Conservation (phyloP, 2,113 vertebrate species). For the Solea senegalensis region DNA sequence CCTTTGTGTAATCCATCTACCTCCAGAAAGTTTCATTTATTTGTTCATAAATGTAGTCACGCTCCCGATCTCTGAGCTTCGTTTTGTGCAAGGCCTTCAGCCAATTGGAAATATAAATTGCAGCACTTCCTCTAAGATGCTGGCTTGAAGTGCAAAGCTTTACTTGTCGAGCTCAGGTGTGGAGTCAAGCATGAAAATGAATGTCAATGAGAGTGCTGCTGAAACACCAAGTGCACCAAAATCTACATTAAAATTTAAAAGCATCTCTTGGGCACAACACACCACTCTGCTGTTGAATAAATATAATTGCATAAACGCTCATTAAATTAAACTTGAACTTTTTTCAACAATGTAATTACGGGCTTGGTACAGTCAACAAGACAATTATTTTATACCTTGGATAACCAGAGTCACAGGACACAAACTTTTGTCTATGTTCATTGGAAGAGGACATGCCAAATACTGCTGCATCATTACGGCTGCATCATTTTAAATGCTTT, state of each 20-base stretch:
- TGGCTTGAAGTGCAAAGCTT: constrained; percentile 14
- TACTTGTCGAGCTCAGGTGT: constrained; percentile 28
- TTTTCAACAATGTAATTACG: background rate
- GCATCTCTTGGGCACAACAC: background rate
- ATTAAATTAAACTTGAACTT: constrained; percentile 1
- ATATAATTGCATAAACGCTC: background rate
- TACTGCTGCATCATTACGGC: background rate
- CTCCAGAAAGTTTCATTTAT: constrained; percentile 11
- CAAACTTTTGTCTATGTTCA: constrained; percentile 11
- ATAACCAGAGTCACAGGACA: constrained; percentile 7
- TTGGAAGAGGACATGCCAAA: constrained; percentile 3
- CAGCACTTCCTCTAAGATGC: background rate
- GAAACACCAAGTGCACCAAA: constrained; percentile 3
- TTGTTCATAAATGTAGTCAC: constrained; percentile 23
- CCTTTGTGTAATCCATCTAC: constrained; percentile 1
- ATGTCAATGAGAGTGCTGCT: constrained; percentile 15
- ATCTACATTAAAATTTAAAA: constrained; percentile 4
- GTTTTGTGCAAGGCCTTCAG: constrained; percentile 21
- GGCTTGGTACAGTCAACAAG: background rate
- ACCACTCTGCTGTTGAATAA: constrained; percentile 1
- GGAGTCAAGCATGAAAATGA: constrained; percentile 17
- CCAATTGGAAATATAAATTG: constrained; percentile 26
- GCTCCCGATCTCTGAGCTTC: constrained; percentile 27
- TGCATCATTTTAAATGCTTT: constrained; percentile 14
- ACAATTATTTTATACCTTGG: background rate